Evolutionary conservation across 1,140 invertebrate genomes (phyloP), one percentile per base, ranked within the genome.

Genomic region (Apis laboriosa): DNA sequence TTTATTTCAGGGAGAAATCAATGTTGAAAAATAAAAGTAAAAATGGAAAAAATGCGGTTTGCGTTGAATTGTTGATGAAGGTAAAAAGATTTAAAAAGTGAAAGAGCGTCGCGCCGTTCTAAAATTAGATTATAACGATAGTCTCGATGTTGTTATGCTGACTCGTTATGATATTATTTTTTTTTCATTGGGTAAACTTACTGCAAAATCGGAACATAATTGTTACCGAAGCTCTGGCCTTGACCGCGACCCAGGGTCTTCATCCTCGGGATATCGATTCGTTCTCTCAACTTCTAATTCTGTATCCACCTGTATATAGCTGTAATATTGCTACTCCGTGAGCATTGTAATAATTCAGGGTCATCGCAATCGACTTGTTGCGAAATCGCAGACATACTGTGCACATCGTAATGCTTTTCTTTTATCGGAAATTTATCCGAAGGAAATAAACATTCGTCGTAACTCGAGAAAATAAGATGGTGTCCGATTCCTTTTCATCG

Each of bases 161-260:
- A 73, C 61, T 56, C 67, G 68, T 60, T 13, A 56, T 56, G 34
- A 43, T 49, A 64, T 78, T 85, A 67, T 68, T 64, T 34, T 64
- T 67, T 81, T 81, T 75, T 78, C 77, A 85, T 88, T 80, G 63
- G 76, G 72, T 88, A 85, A 83, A 78, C 64, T 83, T 76, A 77
- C 75, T 51, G 67, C 53, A 67, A 88, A 88, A 88, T 77, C 79
- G 76, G 87, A 83, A 49, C 66, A 77, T 79, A 76, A 58, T 77
- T 68, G 56, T 77, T 85, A 67, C 74, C 88, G 78, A 85, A 85
- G 87, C 80, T 70, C 71, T 88, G 84, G 90, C 92, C 92, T 93
- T 93, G 92, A 92, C 92, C 92, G 92, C 92, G 91, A 92, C 89
- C 91, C 88, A 92, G 89, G 86, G 85, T 90, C 89, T 90, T 90